These are phyloP conservation scores for Anneissia japonica DNA, from an alignment of 35 echinoderm and acorn worm genomes.

Conservation along the genomic window DNA sequence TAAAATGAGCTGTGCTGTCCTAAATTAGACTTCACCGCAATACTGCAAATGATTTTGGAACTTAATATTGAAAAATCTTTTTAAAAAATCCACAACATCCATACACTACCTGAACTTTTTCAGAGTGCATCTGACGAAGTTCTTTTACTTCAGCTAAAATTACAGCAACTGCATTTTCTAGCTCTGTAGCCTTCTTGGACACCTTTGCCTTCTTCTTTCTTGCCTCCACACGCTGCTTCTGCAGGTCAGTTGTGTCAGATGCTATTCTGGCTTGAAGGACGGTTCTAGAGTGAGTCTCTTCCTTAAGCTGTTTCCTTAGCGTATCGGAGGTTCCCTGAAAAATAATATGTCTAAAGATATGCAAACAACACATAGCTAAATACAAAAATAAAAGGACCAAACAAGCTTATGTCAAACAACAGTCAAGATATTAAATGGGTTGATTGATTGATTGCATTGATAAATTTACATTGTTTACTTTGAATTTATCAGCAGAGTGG, in stretches of 20 bases:
- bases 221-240: slow-evolving; percentile 70
- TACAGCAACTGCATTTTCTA: slow-evolving; percentile 49
- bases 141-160: slow-evolving; percentile 54
- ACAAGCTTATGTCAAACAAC: no score
- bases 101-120: slow-evolving; percentile 61
- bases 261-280: slow-evolving; percentile 82
- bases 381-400: no score
- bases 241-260: slow-evolving; percentile 71
- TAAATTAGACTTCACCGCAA: no score
- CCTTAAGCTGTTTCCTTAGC: slow-evolving; percentile 75
- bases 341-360: neutral
- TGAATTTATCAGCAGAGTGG: no score
- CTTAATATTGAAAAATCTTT: no score
- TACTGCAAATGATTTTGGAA: no score
- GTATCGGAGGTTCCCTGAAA: slow-evolving; percentile 48
- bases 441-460: no score
- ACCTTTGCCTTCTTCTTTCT: slow-evolving; percentile 89
- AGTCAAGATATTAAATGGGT: no score
- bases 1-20: no score
- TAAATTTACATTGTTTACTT: no score
- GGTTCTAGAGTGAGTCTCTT: slow-evolving; percentile 83
- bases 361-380: neutral
- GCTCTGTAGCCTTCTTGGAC: slow-evolving; percentile 59
- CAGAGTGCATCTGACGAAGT: slow-evolving; percentile 41
- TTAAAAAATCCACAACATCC: no score